Evolutionary conservation across 2,888 invertebrate species (phyloP), one percentile per base, ranked within the genome.

Genomic region (Hartigia nigra): DNA sequence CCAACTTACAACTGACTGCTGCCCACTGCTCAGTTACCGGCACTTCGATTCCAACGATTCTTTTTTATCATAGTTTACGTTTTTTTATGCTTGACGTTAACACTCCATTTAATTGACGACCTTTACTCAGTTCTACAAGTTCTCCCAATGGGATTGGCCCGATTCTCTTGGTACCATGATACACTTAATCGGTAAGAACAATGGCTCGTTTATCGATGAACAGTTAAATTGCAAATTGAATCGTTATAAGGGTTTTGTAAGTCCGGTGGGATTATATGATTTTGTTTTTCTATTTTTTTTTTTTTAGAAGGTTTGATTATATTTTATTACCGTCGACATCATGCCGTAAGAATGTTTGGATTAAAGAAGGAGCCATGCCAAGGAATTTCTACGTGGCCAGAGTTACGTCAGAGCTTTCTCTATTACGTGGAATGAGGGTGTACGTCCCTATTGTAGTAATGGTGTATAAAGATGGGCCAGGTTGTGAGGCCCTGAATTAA

Each of bases 381-480:
- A 55, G 55, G 55, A 55, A 55, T 55, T 55, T 55, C 55, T 55
- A 55, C 55, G 9, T 23, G 23, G 55, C 55, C 55, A 55, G 55
- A 34, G 72, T 84, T 84, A 81, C 82, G 79, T 84, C 79, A 82
- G 76, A 31, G 83, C 83, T 84, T 83, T 84, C 84, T 80, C 82
- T 77, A 78, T 83, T 83, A 83, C 82, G 82, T 76, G 79, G 74
- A 78, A 75, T 12, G 32, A 31, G 72, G 31, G 72, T 72, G 72
- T 34, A 72, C 32, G 34, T 31, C 72, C 72, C 72, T 72, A 72
- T 72, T 72, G 72, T 72, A 34, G 72, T 72, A 32, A 72, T 72
- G 34, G 72, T 72, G 72, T 55, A 55, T 55, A 55, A 78, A 72
- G 77, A 76, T 35, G 69, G 77, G 78, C 72, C 72, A 34, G 35